phyloP scores from a whole-genome alignment of 2,113 vertebrate genomes.

The Cavia porcellus region DNA sequence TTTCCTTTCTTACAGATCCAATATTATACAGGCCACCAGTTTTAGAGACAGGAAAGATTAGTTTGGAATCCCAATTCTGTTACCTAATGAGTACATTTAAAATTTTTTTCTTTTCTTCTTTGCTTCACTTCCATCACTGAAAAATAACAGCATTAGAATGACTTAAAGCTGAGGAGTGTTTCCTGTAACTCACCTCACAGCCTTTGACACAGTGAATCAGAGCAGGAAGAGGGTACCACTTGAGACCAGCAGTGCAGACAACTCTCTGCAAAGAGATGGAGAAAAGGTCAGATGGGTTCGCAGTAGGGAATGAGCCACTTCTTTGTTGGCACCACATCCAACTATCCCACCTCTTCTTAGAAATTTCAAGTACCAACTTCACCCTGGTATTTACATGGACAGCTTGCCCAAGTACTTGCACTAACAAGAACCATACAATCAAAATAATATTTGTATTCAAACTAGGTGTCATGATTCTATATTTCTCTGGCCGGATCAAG shows the following conservation, averaged over 20 bases:
- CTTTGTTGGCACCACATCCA: background rate
- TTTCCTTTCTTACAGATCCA: background rate
- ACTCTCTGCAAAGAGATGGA: conserved; percentile 90
- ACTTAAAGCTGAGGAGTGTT: background rate
- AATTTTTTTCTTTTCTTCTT: background rate
- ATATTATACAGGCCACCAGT: background rate
- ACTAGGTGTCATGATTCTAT: conserved; percentile 71
- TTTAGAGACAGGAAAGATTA: background rate
- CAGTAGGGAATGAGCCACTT: conserved; percentile 58
- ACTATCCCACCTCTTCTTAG: conserved; percentile 66
- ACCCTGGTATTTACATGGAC: conserved; percentile 84
- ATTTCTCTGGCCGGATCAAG: conserved; percentile 77
- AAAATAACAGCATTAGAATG: background rate
- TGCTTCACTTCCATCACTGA: background rate
- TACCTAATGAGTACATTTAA: background rate
- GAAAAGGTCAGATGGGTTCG: conserved; percentile 62
- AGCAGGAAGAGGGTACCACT: conserved; percentile 97
- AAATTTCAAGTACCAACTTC: conserved; percentile 79
- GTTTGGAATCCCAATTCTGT: background rate
- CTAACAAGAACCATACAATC: conserved; percentile 85
- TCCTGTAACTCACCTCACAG: conserved; percentile 93
- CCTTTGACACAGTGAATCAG: conserved; percentile 97
- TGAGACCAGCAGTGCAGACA: conserved; percentile 95
- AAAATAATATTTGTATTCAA: conserved; percentile 86
- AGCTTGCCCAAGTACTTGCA: conserved; percentile 83